Evolutionary conservation across 2,113 vertebrate species (phyloP), one percentile per base, ranked within the genome.

Genomic region (Aldabrachelys gigantea): DNA sequence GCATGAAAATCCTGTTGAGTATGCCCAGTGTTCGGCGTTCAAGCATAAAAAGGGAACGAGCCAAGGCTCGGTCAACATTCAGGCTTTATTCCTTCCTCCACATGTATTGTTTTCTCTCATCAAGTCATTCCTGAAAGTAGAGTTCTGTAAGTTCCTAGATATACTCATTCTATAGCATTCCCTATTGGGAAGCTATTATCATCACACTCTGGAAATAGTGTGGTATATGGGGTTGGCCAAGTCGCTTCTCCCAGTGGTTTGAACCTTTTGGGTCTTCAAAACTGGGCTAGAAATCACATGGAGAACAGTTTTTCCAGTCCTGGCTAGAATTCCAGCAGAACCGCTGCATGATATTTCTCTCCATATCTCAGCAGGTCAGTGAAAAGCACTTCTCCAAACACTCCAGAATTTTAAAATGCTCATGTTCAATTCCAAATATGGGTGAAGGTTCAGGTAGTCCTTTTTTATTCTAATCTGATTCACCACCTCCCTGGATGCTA

Each of bases 151-250:
- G 19, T 72, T 38, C 35, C 9, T 72, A n/a, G 65, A 10, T 17
- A n/a, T 21, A 38, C 10, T 72, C n/a, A 21, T 38, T 38, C 17
- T 72, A 21, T 21, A 72, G 16, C 19, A 72, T 17, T 17, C 65
- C 29, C 35, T 35, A 8, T 69, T n/a, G 16, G 65, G 35, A 69
- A n/a, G 31, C 35, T 69, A 21, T 69, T n/a, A n/a, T 38, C 62
- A 17, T 65, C 16, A 35, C 31, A 65, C 62, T 35, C 35, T 38
- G 54, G 27, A 38, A 38, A 25, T 69, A 59, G 47, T 41, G 22
- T 0, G 4, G 47, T 22, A 82, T 31, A 56, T 35, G 24, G 38
- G 17, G 24, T 56, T 49, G 0, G 1, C 3, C 69, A 31, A 6
- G 31, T 38, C 10, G 41, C 56, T 84, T 75, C 35, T 80, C 72